Evolutionary conservation across 2,113 vertebrate species (phyloP), one percentile per base, ranked within the genome.

Genomic region (Pseudorasbora parva): DNA sequence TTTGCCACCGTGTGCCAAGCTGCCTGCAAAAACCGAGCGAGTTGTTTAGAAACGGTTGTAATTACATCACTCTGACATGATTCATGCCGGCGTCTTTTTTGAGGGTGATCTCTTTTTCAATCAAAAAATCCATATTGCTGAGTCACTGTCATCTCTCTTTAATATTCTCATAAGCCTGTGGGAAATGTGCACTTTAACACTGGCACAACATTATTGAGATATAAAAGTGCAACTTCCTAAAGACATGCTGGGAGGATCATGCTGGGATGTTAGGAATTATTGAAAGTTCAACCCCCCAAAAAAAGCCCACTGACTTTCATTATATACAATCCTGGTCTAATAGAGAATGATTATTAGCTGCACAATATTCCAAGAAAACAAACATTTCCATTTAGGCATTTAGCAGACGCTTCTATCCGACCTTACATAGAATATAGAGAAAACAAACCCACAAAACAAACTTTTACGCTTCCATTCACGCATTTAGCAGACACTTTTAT

Each of bases 41-140:
- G 37, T 69, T 69, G 33, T 69, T 69, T 4, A 27, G 23, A 19
- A 74, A 74, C 15, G 15, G 17, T 75, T 75, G 25, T 75, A 54
- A 75, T 54, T 30, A 11, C 72, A 75, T 74, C 45, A 54, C 27
- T 49, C 12, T 21, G 25, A 51, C 25, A 75, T 75, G 21, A 75
- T 30, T 75, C 27, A 57, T 56, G 19, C 9, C 17, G 2, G 37
- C 54, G n/a, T 41, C n/a, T n/a, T n/a, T 77, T 49, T 23, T 41
- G 27, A 33, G 27, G 8, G 27, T 21, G 47, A 76, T 76, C 47
- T 54, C 25, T 71, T 54, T 54, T 75, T 75, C 72, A 75, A 54
- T 75, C 19, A n/a, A 41, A 37, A 14, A 57, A 76, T 57, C 51
- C 10, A 77, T 77, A 41, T 23, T 14, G 51, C 25, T 11, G 72